Percentiles rank a stretch among this genome's conserved stretches.
Conservation (phyloP, 1,140 invertebrate genomes). For the Drosophila tani region DNA sequence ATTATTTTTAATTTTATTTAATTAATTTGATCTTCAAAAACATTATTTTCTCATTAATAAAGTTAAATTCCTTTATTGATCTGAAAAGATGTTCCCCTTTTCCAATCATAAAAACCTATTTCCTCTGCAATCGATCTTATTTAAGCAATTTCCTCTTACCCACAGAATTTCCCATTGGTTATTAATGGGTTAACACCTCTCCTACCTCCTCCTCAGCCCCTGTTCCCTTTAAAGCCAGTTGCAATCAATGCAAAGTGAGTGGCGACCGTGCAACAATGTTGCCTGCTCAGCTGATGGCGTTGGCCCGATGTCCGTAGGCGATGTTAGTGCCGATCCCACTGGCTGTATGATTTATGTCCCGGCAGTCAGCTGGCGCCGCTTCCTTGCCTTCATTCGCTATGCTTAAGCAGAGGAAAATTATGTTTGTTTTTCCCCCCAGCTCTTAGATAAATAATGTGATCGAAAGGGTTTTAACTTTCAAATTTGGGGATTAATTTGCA, state of each 20-base stretch:
- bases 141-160: slow-evolving; percentile 4
- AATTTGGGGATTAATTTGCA: slow-evolving; percentile 27
- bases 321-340: slow-evolving; percentile 30
- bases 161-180: not conserved
- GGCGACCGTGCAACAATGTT: slow-evolving; percentile 62
- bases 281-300: slow-evolving; percentile 47
- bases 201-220: not conserved
- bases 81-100: not conserved
- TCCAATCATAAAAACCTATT: not conserved
- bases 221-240: slow-evolving; percentile 10
- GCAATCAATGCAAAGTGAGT: slow-evolving; percentile 58
- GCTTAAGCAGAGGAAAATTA: slow-evolving; percentile 33
- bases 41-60: not conserved
- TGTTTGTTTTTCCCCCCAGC: slow-evolving; percentile 39
- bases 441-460: slow-evolving; percentile 53
- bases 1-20: not conserved
- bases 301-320: slow-evolving; percentile 30
- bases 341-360: slow-evolving; percentile 67
- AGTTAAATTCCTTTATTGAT: not conserved
- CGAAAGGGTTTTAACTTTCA: slow-evolving; percentile 31
- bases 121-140: not conserved
- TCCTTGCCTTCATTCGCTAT: slow-evolving; percentile 25
- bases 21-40: no score
- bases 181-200: slow-evolving; percentile 32
- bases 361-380: slow-evolving; percentile 58